Evolutionary conservation across 2,888 invertebrate genomes (phyloP).

Genomic region (Thysanoteuthis rhombus): DNA sequence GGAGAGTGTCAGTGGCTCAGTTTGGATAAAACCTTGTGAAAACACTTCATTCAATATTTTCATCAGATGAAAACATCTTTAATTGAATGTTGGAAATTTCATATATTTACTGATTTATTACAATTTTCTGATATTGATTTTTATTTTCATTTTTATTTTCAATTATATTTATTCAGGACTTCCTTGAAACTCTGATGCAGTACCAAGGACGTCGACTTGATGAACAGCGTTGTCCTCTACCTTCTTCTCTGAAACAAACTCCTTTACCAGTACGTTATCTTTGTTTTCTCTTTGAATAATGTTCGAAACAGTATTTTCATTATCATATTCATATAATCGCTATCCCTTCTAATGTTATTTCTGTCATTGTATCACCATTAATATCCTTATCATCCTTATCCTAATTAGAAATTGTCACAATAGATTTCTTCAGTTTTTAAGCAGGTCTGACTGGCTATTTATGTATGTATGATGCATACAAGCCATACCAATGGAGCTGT

Average conservation of each 20-base stretch:
- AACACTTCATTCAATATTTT: no score
- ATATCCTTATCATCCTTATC: neutral
- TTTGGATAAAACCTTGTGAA: no score
- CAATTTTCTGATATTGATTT: neutral
- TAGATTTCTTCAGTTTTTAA: no score
- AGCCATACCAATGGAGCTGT: no score
- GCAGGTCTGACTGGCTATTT: no score
- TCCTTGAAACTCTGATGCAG: conserved; percentile 57
- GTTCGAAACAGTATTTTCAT: neutral
- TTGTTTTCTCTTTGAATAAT: neutral
- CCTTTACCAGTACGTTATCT: neutral
- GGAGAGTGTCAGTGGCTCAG: no score
- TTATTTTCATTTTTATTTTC: conserved; percentile 13
- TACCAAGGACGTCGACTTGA: conserved; percentile 60
- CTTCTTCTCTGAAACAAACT: conserved; percentile 38
- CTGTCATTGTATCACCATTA: neutral
- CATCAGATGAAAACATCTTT: no score
- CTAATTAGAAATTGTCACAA: no score
- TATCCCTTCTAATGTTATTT: neutral
- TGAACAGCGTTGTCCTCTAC: conserved; percentile 60
- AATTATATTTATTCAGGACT: conserved; percentile 57
- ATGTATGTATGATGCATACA: no score
- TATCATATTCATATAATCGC: neutral
- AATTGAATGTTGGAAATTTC: neutral
- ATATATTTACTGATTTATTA: neutral